Percentiles rank a stretch among this genome's conserved stretches.
Evolutionary conservation across 2,888 invertebrate species (phyloP).

Genomic region (Trachelus troglodyta): DNA sequence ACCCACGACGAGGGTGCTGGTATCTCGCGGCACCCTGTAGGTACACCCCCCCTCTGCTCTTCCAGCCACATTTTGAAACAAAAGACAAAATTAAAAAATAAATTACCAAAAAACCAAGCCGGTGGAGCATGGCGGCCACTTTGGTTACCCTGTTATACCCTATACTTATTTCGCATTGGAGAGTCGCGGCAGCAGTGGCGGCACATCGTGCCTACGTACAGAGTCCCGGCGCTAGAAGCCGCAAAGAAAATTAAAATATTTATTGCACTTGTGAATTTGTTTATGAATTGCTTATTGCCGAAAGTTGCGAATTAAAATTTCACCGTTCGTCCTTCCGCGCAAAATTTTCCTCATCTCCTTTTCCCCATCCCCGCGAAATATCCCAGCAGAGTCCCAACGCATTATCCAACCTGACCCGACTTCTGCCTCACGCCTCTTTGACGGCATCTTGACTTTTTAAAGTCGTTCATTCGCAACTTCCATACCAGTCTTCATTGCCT

Average conservation of each 20-base stretch:
- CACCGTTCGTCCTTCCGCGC: constrained; percentile 27
- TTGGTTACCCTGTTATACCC: not conserved
- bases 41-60: not conserved
- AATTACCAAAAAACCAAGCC: constrained; percentile 45
- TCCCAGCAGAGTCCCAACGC: not conserved
- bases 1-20: not conserved
- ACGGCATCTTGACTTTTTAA: not conserved
- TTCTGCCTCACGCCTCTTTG: constrained; percentile 8
- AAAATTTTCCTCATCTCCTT: constrained; percentile 25
- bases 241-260: constrained; percentile 56
- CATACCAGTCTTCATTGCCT: not conserved
- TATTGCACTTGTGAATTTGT: constrained; percentile 56
- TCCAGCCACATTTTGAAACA: constrained; percentile 34
- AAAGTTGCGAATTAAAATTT: constrained; percentile 63
- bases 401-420: not conserved
- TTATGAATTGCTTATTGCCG: constrained; percentile 57
- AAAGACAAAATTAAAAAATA: constrained; percentile 58
- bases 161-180: not conserved
- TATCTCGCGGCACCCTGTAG: not conserved
- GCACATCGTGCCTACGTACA: constrained; percentile 6
- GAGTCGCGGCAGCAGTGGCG: not conserved
- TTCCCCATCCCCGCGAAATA: not conserved
- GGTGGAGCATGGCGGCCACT: not conserved
- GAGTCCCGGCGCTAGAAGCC: constrained; percentile 24
- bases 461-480: not conserved